These are phyloP conservation scores for Belonocnema kinseyi DNA, from an alignment of 1,140 invertebrate species.

Conservation along the genomic window DNA sequence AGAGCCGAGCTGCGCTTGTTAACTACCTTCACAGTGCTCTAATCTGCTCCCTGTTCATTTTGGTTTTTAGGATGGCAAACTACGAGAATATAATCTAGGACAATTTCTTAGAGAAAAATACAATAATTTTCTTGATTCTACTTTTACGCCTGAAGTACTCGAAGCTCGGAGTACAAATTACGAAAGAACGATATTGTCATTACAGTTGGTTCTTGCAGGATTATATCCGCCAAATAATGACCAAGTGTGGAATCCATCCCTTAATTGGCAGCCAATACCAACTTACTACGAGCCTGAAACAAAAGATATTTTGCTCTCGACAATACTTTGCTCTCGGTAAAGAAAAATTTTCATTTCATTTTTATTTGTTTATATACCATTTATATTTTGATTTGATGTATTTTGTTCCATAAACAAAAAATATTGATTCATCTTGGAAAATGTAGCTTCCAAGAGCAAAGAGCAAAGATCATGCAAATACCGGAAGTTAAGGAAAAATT, in stretches of 20 bases:
- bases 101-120: constrained; percentile 69
- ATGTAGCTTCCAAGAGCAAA: neutral
- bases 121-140: constrained; percentile 67
- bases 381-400: neutral
- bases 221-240: constrained; percentile 63
- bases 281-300: constrained; percentile 39
- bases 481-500: neutral
- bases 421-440: too few species aligned
- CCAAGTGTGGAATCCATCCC: constrained; percentile 54
- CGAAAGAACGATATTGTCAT: constrained; percentile 77
- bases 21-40: too few species aligned
- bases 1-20: too few species aligned
- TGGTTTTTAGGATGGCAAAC: constrained; percentile 71
- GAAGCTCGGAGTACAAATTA: constrained; percentile 72
- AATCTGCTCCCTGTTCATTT: neutral
- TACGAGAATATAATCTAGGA: constrained; percentile 69
- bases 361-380: neutral
- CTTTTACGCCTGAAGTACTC: constrained; percentile 72
- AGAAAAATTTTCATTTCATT: neutral
- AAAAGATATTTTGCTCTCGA: constrained; percentile 41
- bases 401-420: too few species aligned
- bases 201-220: constrained; percentile 74
- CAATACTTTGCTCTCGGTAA: neutral
- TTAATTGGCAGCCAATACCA: constrained; percentile 61
- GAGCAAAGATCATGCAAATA: neutral